These are phyloP conservation scores for Epinotia brunnichana DNA, from an alignment of 2,888 invertebrate genomes.

Conservation along the genomic window DNA sequence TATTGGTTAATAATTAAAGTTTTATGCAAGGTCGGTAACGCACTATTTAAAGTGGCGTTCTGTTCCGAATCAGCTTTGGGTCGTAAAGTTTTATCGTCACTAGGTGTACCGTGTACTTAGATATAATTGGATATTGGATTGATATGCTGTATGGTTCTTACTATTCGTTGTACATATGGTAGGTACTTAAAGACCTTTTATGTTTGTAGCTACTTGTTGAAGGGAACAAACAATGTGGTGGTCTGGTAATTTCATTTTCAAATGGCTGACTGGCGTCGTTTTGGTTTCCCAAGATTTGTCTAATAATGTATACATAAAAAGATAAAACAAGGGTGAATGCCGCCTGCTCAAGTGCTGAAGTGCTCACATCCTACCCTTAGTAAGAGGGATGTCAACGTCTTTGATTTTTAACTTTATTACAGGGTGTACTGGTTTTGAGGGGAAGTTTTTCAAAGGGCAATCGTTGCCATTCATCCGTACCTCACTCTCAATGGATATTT, in stretches of 20 bases:
- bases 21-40: constrained; percentile 62
- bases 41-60: constrained; percentile 47
- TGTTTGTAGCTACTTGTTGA: neutral
- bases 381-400: constrained; percentile 8
- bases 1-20: constrained; percentile 64
- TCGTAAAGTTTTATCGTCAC: constrained; percentile 5
- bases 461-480: constrained; percentile 10
- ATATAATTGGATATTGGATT: neutral
- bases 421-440: neutral
- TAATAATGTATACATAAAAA: neutral
- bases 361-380: neutral
- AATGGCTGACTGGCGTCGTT: neutral
- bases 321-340: neutral
- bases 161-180: neutral
- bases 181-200: constrained; percentile 8
- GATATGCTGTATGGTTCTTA: constrained; percentile 5
- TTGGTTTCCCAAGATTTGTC: neutral
- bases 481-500: neutral
- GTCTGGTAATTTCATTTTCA: neutral
- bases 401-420: constrained; percentile 4
- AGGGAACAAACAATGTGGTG: neutral
- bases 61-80: constrained; percentile 12
- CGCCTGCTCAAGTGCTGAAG: neutral
- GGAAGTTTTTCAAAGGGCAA: constrained; percentile 19
- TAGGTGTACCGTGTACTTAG: neutral